Evolutionary conservation across 2,888 invertebrate species (phyloP).

Genomic region (Hydrotaea cyrtoneurina): DNA sequence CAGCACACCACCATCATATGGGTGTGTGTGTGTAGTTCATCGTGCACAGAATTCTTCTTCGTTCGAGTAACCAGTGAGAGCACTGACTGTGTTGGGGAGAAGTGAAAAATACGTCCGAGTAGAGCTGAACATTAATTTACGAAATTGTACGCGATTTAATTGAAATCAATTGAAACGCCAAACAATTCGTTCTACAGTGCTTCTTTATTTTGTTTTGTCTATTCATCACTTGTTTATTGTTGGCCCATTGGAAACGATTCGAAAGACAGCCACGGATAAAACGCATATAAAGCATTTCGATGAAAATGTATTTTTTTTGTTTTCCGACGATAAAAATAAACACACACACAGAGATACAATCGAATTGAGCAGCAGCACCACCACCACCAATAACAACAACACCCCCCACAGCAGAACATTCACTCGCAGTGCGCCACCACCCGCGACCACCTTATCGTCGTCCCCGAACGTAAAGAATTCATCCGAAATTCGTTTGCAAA

Average conservation of each 20-base stretch:
- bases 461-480: background rate
- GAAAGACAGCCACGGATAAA: background rate
- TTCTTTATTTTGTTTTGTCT: too few species aligned
- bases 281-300: slow-evolving; percentile 30
- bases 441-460: background rate
- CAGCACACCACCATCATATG: background rate
- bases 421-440: too few species aligned
- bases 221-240: background rate
- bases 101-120: slow-evolving; percentile 1
- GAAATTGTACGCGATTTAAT: slow-evolving; percentile 45
- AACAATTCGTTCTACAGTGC: slow-evolving; percentile 31
- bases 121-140: slow-evolving; percentile 11
- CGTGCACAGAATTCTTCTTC: background rate
- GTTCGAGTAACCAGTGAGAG: background rate
- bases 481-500: slow-evolving; percentile 40
- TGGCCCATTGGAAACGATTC: background rate
- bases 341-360: too few species aligned
- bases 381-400: background rate
- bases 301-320: slow-evolving; percentile 19
- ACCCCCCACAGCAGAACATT: background rate
- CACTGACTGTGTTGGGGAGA: background rate
- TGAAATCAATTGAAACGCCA: slow-evolving; percentile 57
- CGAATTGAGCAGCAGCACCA: background rate
- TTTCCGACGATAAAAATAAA: slow-evolving; percentile 32
- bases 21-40: background rate